Conservation (phyloP, 1,140 invertebrate genomes). For the Drosophila simulans region DNA sequence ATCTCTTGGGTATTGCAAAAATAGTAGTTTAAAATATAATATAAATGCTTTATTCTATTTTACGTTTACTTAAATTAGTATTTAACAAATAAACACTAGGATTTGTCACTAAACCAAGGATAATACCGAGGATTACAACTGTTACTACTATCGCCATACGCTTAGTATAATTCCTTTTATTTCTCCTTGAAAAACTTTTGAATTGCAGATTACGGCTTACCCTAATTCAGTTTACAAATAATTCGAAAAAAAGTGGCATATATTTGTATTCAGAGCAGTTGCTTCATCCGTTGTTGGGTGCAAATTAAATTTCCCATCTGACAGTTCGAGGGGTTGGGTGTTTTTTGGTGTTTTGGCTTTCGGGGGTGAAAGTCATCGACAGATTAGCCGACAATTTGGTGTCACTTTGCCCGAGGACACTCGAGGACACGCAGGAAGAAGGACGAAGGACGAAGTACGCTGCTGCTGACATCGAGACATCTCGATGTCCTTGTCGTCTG, state of each 20-base stretch:
- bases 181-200: not conserved
- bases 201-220: not conserved
- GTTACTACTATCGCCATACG: not conserved
- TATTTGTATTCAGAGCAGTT: not conserved
- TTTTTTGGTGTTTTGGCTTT: not conserved
- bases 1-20: no score
- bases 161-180: not conserved
- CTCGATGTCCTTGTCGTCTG: slow-evolving; percentile 40
- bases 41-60: no score
- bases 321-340: not conserved
- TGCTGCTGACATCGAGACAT: slow-evolving; percentile 24
- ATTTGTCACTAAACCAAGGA: no score
- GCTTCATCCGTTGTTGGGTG: slow-evolving; percentile 12
- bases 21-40: no score
- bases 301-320: not conserved
- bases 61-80: no score
- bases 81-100: no score
- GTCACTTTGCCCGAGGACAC: slow-evolving; percentile 40
- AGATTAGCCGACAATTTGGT: slow-evolving; percentile 76
- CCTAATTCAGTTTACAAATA: not conserved
- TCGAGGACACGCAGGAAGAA: slow-evolving; percentile 3
- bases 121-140: not conserved
- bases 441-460: slow-evolving; percentile 1
- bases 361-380: slow-evolving; percentile 49
- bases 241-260: not conserved